Percentiles rank a stretch among this genome's conserved stretches.
phyloP scores from a whole-genome alignment of 1,140 invertebrate genomes.

The Adoxophyes honmai region DNA sequence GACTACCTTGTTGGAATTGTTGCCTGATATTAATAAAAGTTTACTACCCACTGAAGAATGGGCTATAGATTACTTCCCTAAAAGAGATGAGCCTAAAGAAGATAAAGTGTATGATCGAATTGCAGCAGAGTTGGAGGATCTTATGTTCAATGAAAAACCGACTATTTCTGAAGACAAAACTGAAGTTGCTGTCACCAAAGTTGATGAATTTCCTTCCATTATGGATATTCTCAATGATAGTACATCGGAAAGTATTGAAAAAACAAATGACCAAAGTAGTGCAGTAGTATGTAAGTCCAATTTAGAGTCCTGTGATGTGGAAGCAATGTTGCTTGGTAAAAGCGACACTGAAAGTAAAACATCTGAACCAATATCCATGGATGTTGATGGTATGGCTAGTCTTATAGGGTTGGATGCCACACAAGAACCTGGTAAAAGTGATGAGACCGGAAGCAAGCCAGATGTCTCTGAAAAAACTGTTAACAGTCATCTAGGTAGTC shows the following conservation, averaged over 20 bases:
- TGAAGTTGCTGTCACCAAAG: slow-evolving; percentile 40
- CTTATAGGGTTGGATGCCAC: slow-evolving; percentile 44
- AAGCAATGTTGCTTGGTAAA: slow-evolving; percentile 68
- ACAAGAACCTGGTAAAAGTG: slow-evolving; percentile 26
- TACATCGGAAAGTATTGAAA: slow-evolving; percentile 32
- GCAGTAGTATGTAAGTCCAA: slow-evolving; percentile 46
- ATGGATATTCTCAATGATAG: slow-evolving; percentile 75
- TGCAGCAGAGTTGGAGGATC: slow-evolving; percentile 70
- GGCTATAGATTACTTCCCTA: slow-evolving; percentile 69
- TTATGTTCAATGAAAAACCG: slow-evolving; percentile 68
- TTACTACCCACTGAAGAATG: slow-evolving; percentile 66
- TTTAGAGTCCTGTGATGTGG: slow-evolving; percentile 64
- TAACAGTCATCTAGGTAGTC: slow-evolving; percentile 53
- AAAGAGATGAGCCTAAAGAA: slow-evolving; percentile 56
- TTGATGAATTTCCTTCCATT: slow-evolving; percentile 74
- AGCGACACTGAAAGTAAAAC: slow-evolving; percentile 27
- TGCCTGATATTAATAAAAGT: slow-evolving; percentile 53
- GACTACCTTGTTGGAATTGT: slow-evolving; percentile 45
- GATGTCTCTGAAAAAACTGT: slow-evolving; percentile 16
- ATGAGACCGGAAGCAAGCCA: slow-evolving; percentile 14
- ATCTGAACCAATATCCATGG: slow-evolving; percentile 45
- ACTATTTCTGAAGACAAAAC: slow-evolving; percentile 25
- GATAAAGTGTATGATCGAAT: slow-evolving; percentile 74
- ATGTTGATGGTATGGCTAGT: slow-evolving; percentile 53
- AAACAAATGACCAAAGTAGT: slow-evolving; percentile 40